Conservation (phyloP, 2,888 invertebrate species). For the Polydrusus pterygomalis region DNA sequence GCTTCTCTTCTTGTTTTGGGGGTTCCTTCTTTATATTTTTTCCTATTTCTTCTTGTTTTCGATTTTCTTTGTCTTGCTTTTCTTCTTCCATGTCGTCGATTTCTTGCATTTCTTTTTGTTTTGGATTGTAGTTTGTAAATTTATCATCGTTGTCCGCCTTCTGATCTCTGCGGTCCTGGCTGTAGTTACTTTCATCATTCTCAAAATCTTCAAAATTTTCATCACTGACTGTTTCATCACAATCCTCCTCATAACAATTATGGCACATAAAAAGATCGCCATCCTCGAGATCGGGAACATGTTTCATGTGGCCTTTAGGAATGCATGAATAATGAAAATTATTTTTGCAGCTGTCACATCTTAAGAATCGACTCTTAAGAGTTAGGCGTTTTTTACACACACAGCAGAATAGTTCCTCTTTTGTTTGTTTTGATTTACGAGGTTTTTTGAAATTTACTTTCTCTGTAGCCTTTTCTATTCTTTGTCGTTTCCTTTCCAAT, state of each 20-base stretch:
- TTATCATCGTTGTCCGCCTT: not conserved
- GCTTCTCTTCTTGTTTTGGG: not conserved
- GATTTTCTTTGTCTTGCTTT: constrained; percentile 7
- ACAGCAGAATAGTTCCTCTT: not conserved
- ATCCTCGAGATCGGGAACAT: constrained; percentile 1
- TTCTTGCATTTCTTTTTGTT: constrained; percentile 5
- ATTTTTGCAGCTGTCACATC: constrained; percentile 30
- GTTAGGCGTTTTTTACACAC: constrained; percentile 5
- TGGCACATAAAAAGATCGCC: constrained; percentile 19
- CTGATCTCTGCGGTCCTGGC: not conserved
- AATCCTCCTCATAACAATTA: constrained; percentile 4
- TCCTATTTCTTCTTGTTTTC: constrained; percentile 2
- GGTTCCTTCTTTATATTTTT: not conserved
- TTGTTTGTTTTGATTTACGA: constrained; percentile 15
- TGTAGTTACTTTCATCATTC: not conserved
- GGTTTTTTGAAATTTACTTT: constrained; percentile 1
- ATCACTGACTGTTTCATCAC: constrained; percentile 6
- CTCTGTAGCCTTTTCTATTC: constrained; percentile 9
- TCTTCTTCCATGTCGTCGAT: not conserved
- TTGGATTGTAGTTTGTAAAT: constrained; percentile 1
- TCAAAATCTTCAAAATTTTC: constrained; percentile 2
- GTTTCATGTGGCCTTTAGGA: constrained; percentile 12
- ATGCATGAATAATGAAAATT: constrained; percentile 8
- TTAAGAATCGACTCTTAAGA: constrained; percentile 16
- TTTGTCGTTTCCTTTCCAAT: constrained; percentile 35